These are phyloP conservation scores for Ahaetulla prasina DNA, from an alignment of 2,113 vertebrate species.

Conservation along the genomic window DNA sequence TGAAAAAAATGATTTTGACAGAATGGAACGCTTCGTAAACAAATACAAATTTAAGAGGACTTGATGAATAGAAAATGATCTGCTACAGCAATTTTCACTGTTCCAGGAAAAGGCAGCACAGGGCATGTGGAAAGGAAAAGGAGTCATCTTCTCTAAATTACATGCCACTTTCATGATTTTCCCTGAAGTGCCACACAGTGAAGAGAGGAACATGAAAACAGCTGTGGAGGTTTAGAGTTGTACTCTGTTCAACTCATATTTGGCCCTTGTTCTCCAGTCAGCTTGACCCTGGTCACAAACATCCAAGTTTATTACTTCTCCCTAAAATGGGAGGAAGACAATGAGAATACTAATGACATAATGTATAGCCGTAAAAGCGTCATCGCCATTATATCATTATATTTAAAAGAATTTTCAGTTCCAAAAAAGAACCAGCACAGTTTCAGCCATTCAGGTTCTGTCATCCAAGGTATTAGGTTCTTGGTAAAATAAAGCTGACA, in stretches of 20 bases:
- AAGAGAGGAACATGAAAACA: slow-evolving; percentile 81
- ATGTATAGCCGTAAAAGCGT: slow-evolving; percentile 48
- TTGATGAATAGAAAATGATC: slow-evolving; percentile 54
- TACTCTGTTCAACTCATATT: slow-evolving; percentile 67
- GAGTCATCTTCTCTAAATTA: slow-evolving; percentile 72
- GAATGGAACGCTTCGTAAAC: slow-evolving; percentile 36
- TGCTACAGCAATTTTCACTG: slow-evolving; percentile 66
- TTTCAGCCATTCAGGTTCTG: not conserved
- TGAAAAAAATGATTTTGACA: not conserved
- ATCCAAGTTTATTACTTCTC: slow-evolving; percentile 66
- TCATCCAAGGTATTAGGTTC: not conserved
- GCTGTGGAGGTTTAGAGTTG: slow-evolving; percentile 80
- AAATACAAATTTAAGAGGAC: slow-evolving; percentile 41
- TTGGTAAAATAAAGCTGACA: too few relatives aligned
- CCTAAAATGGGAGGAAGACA: slow-evolving; percentile 50
- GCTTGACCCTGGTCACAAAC: slow-evolving; percentile 62
- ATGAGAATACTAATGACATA: not conserved
- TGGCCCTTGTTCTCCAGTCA: slow-evolving; percentile 70
- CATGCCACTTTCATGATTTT: slow-evolving; percentile 66
- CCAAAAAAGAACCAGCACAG: slow-evolving; percentile 50
- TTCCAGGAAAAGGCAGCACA: slow-evolving; percentile 53
- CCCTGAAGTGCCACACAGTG: slow-evolving; percentile 74
- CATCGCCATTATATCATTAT: slow-evolving; percentile 10
- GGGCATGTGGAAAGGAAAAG: not conserved
- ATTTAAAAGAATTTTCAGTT: slow-evolving; percentile 60